A percentile compares a stretch with the other conserved stretches of the same genome.
Conservation (phyloP, 2,888 invertebrate species). For the Apotomis betuletana region DNA sequence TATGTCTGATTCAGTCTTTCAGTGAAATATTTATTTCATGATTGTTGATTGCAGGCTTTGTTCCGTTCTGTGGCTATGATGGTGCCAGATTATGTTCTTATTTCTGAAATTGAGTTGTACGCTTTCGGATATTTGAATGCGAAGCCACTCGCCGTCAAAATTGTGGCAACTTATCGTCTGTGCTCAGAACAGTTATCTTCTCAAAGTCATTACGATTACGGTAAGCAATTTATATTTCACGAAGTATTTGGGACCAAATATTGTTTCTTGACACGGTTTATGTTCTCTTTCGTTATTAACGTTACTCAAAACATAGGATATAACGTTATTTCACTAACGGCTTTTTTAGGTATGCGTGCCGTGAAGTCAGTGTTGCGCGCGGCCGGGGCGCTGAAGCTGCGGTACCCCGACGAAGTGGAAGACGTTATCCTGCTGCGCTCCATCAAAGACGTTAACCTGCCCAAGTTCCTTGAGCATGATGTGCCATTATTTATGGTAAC, state of each 20-base stretch:
- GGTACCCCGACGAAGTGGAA: conserved; percentile 94
- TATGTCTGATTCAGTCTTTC: neutral
- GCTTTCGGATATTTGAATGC: conserved; percentile 96
- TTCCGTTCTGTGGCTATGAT: conserved; percentile 99
- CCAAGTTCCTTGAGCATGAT: conserved; percentile 95
- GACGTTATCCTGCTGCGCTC: conserved; percentile 94
- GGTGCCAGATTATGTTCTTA: conserved; percentile 98
- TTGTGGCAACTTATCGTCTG: conserved; percentile 95
- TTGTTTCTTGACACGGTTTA: too few species aligned
- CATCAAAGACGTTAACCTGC: conserved; percentile 96
- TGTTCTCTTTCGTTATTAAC: too few species aligned
- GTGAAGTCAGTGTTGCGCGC: conserved; percentile 97
- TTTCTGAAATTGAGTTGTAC: conserved; percentile 96
- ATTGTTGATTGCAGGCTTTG: conserved; percentile 84
- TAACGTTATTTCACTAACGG: too few species aligned
- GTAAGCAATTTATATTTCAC: conserved; percentile 60
- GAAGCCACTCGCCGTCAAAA: conserved; percentile 94
- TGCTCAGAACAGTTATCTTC: conserved; percentile 97
- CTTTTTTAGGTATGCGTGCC: conserved; percentile 90
- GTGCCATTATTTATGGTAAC: conserved; percentile 92
- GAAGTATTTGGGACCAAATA: too few species aligned
- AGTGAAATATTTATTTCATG: neutral
- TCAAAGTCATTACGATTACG: conserved; percentile 97
- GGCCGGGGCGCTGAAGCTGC: conserved; percentile 94
- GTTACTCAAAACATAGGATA: too few species aligned